phyloP scores from a whole-genome alignment of 2,797 vertebrate genomes.

The Falco novaeseelandiae region DNA sequence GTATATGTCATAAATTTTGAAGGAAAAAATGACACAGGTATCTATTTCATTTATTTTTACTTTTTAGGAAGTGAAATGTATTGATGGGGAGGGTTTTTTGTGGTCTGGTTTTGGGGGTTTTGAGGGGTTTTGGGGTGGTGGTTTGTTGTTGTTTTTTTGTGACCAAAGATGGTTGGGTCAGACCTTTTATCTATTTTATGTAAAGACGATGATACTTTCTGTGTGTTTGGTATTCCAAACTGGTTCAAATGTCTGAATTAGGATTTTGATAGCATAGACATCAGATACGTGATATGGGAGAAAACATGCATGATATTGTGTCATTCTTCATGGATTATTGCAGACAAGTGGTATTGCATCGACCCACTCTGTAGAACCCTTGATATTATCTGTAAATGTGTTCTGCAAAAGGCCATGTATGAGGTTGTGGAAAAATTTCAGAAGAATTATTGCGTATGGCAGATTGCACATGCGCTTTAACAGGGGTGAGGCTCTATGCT shows the following conservation, averaged over 20 bases:
- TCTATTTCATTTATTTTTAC: background rate
- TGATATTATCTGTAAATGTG: background rate
- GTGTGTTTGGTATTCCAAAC: background rate
- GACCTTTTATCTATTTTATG: background rate
- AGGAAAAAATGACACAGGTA: background rate
- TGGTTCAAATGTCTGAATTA: background rate
- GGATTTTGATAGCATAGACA: background rate
- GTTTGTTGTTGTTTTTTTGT: background rate
- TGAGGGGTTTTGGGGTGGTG: rapidly evolving
- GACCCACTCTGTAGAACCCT: background rate
- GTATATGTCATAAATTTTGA: background rate
- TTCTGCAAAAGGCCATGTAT: background rate
- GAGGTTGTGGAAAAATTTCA: background rate
- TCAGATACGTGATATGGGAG: background rate
- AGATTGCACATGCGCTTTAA: background rate
- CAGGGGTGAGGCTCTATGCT: background rate
- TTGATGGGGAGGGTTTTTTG: background rate
- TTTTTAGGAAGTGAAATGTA: background rate
- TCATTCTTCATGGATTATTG: background rate
- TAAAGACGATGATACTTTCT: background rate
- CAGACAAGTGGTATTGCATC: background rate
- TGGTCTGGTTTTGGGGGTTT: background rate
- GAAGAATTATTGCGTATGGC: background rate
- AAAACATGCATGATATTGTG: background rate
- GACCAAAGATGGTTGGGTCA: background rate